phyloP scores from a whole-genome alignment of 2,113 vertebrate genomes.

The Synodontis membranacea region DNA sequence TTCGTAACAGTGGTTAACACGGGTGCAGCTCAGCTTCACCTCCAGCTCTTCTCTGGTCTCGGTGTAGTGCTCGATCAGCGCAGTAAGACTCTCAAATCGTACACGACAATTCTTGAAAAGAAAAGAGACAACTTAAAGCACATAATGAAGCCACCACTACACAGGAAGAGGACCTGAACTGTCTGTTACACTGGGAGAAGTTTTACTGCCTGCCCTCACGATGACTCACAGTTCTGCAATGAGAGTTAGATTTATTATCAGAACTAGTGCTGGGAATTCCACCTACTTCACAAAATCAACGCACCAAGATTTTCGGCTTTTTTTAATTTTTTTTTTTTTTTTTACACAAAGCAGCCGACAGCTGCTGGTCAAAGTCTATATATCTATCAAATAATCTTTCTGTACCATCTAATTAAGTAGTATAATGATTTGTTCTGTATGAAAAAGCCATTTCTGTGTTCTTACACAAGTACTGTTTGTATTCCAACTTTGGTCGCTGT shows the following conservation, averaged over 20 bases:
- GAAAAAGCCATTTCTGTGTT: no score
- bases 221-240: not conserved
- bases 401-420: no score
- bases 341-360: no score
- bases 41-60: constrained; percentile 73
- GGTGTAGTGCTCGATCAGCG: constrained; percentile 83
- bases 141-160: not conserved
- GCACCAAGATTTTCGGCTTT: not conserved
- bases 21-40: constrained; percentile 75
- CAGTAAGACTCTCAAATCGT: constrained; percentile 79
- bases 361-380: no score
- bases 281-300: not conserved
- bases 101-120: constrained; percentile 75
- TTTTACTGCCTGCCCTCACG: not conserved
- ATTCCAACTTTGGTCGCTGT: not conserved
- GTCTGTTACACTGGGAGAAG: not conserved
- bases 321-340: no score
- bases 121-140: not conserved
- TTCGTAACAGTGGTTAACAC: constrained; percentile 87
- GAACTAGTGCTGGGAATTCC: not conserved
- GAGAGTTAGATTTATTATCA: not conserved
- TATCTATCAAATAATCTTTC: no score
- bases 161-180: not conserved
- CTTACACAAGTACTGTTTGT: no score
- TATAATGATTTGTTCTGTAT: no score